Conservation (phyloP, 2,113 vertebrate species). For the Manacus vitellinus region DNA sequence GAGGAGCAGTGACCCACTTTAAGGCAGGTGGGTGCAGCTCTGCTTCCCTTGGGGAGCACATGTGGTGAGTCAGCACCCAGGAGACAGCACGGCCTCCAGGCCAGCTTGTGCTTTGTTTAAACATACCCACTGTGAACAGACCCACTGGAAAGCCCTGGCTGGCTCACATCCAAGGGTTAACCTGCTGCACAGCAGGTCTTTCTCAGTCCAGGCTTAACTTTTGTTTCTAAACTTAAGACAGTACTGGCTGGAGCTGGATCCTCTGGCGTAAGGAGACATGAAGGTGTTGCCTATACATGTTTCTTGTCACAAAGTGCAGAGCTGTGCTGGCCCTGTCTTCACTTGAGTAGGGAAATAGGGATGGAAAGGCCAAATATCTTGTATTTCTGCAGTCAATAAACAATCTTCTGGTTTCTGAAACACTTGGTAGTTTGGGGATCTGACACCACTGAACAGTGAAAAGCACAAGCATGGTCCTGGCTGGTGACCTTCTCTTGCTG, state of each 20-base stretch:
- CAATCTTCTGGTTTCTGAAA: not conserved
- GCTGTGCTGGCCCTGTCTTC: not conserved
- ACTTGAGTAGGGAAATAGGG: not conserved
- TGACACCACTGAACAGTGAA: not conserved
- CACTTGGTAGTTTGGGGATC: accelerated
- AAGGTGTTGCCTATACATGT: not conserved
- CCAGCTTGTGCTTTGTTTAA: accelerated
- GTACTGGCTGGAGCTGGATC: not conserved
- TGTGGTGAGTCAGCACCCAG: not conserved
- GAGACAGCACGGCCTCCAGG: not conserved
- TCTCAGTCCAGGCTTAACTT: not conserved
- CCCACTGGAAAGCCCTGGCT: not conserved
- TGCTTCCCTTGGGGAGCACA: not conserved
- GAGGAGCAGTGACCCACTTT: not conserved
- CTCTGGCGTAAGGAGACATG: not conserved
- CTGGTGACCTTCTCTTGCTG: not conserved
- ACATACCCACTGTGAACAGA: accelerated
- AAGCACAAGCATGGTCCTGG: not conserved
- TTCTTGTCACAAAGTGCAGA: not conserved
- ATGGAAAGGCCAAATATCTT: not conserved
- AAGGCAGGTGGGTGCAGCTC: not conserved
- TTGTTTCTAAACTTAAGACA: not conserved
- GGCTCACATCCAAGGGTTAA: not conserved
- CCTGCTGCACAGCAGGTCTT: not conserved
- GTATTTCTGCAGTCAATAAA: not conserved